Conservation (phyloP, 2,888 invertebrate genomes). For the Caprella mutica region DNA sequence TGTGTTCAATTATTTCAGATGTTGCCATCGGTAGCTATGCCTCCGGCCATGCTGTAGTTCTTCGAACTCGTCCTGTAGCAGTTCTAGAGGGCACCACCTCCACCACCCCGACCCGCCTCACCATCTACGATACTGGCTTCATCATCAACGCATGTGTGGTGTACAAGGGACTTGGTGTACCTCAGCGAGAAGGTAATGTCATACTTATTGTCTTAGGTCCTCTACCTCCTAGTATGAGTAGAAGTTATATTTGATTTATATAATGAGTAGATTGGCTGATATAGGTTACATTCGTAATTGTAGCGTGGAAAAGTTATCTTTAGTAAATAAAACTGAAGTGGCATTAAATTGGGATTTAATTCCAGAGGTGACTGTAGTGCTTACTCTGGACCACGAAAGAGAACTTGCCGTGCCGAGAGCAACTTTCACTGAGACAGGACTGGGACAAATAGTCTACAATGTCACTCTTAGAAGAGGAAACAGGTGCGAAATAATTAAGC, state of each 20-base stretch:
- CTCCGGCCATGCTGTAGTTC: constrained; percentile 24
- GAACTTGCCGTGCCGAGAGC: background rate
- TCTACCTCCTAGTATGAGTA: too few species aligned
- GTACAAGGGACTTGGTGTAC: constrained; percentile 17
- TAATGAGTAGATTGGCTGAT: background rate
- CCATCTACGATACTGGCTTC: constrained; percentile 6
- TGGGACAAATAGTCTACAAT: background rate
- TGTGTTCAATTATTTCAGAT: too few species aligned
- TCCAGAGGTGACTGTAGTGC: constrained; percentile 2
- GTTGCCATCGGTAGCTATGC: constrained; percentile 26
- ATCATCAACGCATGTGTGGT: constrained; percentile 8
- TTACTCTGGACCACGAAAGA: constrained; percentile 5
- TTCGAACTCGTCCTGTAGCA: constrained; percentile 38
- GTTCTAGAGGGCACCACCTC: constrained; percentile 37
- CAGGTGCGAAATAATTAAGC: too few species aligned
- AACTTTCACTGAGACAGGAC: background rate
- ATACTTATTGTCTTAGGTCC: background rate
- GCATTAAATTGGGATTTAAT: too few species aligned
- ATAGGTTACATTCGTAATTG: background rate
- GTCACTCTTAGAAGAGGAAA: too few species aligned
- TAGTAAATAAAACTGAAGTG: too few species aligned
- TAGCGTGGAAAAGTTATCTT: too few species aligned
- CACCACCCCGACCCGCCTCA: constrained; percentile 11
- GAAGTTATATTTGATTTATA: background rate
- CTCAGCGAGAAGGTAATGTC: constrained; percentile 5